These are phyloP conservation scores for Hydrozoanthus tunicans DNA, from an alignment of 64 coral and sea anemone species.

Conservation along the genomic window DNA sequence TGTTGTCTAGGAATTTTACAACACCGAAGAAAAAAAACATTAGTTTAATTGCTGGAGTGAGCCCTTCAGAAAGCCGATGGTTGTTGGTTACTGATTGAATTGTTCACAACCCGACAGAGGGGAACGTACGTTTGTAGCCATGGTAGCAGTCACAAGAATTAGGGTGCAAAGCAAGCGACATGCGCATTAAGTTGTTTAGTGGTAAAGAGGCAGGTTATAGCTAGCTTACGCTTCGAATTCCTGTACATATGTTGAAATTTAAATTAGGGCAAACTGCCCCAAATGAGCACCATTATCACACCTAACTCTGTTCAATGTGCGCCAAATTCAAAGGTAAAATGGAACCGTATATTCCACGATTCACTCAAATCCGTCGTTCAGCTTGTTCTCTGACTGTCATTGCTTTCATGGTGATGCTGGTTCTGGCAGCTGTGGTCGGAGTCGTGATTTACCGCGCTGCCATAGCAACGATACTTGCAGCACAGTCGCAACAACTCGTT, in stretches of 20 bases:
- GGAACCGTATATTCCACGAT: slow-evolving; percentile 35
- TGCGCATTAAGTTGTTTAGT: no score
- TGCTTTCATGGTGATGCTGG: background rate
- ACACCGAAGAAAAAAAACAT: no score
- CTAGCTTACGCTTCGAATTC: no score
- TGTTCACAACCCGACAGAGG: no score
- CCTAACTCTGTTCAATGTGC: background rate
- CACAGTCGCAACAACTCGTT: slow-evolving; percentile 53
- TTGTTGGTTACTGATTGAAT: no score
- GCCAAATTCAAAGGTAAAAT: background rate
- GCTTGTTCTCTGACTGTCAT: slow-evolving; percentile 32
- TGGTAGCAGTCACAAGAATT: no score
- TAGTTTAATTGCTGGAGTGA: no score
- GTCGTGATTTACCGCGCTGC: slow-evolving; percentile 88
- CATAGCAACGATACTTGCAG: slow-evolving; percentile 63
- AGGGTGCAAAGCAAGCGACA: no score
- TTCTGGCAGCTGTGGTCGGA: slow-evolving; percentile 50
- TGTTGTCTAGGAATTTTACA: no score
- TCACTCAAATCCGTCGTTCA: slow-evolving; percentile 25
- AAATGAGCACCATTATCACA: background rate
- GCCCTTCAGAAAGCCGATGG: no score
- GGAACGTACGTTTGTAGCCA: no score
- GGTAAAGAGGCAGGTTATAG: no score
- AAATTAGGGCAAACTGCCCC: background rate
- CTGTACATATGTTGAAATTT: background rate